Base-by-base conservation (phyloP, 2,797 vertebrate genomes). In the Anolis apletophallus region DNA sequence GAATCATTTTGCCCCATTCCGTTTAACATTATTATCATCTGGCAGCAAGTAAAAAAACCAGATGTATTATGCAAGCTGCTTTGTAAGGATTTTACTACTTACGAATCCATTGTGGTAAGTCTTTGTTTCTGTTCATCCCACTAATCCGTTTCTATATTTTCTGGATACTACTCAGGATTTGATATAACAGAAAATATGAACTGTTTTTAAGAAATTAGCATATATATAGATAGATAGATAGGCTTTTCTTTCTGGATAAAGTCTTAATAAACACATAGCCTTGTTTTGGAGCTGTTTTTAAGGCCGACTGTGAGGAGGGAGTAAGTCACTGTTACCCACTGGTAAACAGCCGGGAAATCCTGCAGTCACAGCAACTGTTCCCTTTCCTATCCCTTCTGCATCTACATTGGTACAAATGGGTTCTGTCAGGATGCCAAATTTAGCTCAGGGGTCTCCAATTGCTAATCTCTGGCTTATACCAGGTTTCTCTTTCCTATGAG, bases 1-100 rank as follows among this genome's bases (percentile, higher is more conserved):
- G 99, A 98, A 93, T 99, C 98, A 85, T n/a, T n/a, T n/a, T n/a
- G 97, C 97, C 72, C 14, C 97, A 98, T 94, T 99, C 99, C 90
- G 98, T 99, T 95, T 98, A 99, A 90, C 23, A 64, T 5, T 17
- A 36, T 71, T 71, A 21, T 36, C 19, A 71, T 23, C 34, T n/a
- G 10, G 19, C 19, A 19, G 7, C 36, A 40, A 72, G 3, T 72
- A 9, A 23, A 14, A 73, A 46, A 7, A 11, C 8, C 71, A 73
- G 10, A 29, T 64, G 61, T 64, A 40, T 71, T 73, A 19, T 46
- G 36, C 26, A 64, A 1, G 61, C 61, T 29, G 36, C 40, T 73
- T 17, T 7, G 21, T 36, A 71, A 71, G 32, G 16, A 71, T 19
- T 11, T 73, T 40, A 46, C 34, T 8, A 72, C 13, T 73, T 23